Percentiles rank a stretch among this genome's conserved stretches.
These are phyloP conservation scores for Agrilus planipennis DNA, from an alignment of 1,140 invertebrate species.

Conservation along the genomic window DNA sequence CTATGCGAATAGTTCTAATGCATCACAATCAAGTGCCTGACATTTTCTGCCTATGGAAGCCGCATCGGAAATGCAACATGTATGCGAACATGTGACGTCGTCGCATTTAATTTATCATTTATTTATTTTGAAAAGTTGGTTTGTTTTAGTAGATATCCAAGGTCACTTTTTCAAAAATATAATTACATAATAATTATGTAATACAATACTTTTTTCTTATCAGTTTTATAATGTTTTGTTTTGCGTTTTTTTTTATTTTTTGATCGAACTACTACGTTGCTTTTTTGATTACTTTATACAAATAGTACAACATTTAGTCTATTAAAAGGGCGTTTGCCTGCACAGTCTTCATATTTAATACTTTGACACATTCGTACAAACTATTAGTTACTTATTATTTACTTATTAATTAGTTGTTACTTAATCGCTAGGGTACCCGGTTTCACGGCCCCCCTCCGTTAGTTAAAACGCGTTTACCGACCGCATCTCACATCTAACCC, in stretches of 20 bases:
- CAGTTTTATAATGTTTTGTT: constrained; percentile 17
- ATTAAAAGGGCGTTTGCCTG: constrained; percentile 30
- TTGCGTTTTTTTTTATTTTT: constrained; percentile 15
- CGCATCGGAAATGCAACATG: constrained; percentile 10
- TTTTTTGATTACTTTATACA: constrained; percentile 22
- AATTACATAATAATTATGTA: constrained; percentile 28
- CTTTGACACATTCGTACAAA: constrained; percentile 34
- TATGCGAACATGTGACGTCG: constrained; percentile 17
- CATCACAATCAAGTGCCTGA: neutral
- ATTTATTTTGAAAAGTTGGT: constrained; percentile 29
- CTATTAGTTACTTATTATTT: constrained; percentile 15
- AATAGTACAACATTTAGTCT: constrained; percentile 31
- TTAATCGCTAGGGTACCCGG: too few relatives aligned
- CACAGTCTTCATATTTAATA: constrained; percentile 35
- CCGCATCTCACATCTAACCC: too few relatives aligned
- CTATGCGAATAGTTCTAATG: too few relatives aligned
- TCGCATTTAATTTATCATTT: too few relatives aligned
- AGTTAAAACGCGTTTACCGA: too few relatives aligned
- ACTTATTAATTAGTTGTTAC: too few relatives aligned
- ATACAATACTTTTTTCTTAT: constrained; percentile 23
- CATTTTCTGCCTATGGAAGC: neutral
- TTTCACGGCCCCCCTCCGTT: too few relatives aligned
- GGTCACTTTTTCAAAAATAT: constrained; percentile 35
- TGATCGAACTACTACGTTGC: constrained; percentile 19
- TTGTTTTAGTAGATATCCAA: too few relatives aligned